phyloP scores from a whole-genome alignment of 2,888 invertebrate species.

The Brachynemurus nebulosus region DNA sequence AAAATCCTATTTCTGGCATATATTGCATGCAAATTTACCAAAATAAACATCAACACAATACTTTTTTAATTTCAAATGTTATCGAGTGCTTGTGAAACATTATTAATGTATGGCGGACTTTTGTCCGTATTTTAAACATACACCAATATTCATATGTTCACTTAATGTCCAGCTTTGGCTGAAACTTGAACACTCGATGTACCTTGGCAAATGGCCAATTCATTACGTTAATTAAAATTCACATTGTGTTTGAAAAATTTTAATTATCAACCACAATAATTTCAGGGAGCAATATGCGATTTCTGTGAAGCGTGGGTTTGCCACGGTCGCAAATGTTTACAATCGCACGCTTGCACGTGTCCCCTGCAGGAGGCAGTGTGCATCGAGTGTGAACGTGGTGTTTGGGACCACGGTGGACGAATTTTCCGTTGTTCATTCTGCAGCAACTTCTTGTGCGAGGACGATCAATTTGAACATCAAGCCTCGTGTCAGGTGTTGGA shows the following conservation, averaged over 20 bases:
- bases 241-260: slow-evolving; percentile 5
- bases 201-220: too few species aligned
- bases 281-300: slow-evolving; percentile 89
- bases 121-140: too few species aligned
- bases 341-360: slow-evolving; percentile 81
- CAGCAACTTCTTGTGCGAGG: slow-evolving; percentile 77
- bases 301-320: slow-evolving; percentile 97
- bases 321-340: slow-evolving; percentile 84
- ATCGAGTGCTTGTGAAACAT: too few species aligned
- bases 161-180: too few species aligned
- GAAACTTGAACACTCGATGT: too few species aligned
- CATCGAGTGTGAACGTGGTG: slow-evolving; percentile 81
- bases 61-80: too few species aligned
- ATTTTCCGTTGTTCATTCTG: slow-evolving; percentile 89
- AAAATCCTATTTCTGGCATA: slow-evolving; percentile 1
- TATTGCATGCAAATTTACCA: slow-evolving; percentile 13
- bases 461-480: slow-evolving; percentile 95
- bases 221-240: too few species aligned
- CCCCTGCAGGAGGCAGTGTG: slow-evolving; percentile 80
- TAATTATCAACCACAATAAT: slow-evolving; percentile 2
- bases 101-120: too few species aligned
- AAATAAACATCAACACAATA: background rate
- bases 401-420: slow-evolving; percentile 92
- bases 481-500: slow-evolving; percentile 92
- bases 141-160: too few species aligned